A percentile compares a stretch with the other conserved stretches of the same genome.
These are phyloP conservation scores for Pelmatolapia mariae DNA, from an alignment of 2,113 vertebrate species.

Conservation along the genomic window DNA sequence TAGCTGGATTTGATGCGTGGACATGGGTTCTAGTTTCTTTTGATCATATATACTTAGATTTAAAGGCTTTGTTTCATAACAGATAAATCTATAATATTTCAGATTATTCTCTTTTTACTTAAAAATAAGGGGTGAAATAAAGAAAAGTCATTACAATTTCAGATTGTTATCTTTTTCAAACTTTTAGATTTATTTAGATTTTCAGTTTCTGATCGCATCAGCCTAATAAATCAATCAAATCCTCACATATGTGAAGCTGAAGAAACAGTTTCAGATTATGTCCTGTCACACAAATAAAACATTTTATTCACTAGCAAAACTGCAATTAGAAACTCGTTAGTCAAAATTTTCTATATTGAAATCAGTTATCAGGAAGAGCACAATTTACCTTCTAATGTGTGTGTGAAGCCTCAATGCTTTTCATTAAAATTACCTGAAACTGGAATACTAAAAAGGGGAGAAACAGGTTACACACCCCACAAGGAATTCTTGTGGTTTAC, in stretches of 20 bases:
- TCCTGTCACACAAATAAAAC: neutral
- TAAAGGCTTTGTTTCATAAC: neutral
- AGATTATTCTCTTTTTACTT: neutral
- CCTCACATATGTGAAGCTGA: neutral
- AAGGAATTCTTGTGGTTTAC: neutral
- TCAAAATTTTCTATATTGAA: neutral
- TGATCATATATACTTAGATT: neutral
- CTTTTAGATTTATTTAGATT: neutral
- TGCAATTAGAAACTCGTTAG: neutral
- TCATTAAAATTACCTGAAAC: neutral
- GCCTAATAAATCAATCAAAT: neutral
- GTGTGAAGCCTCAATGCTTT: accelerated
- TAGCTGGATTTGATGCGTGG: neutral
- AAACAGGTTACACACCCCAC: neutral
- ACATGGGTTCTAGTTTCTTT: neutral
- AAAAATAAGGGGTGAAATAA: neutral
- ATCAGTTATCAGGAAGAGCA: neutral
- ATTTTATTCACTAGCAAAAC: neutral
- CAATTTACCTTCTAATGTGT: neutral
- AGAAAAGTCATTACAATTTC: neutral
- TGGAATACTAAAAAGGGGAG: neutral
- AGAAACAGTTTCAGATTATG: neutral
- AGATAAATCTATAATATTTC: neutral
- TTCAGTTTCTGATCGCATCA: neutral
- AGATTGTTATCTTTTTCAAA: neutral